Evolutionary conservation across 2,888 invertebrate species (phyloP).

Genomic region (Hydriomena furcata): DNA sequence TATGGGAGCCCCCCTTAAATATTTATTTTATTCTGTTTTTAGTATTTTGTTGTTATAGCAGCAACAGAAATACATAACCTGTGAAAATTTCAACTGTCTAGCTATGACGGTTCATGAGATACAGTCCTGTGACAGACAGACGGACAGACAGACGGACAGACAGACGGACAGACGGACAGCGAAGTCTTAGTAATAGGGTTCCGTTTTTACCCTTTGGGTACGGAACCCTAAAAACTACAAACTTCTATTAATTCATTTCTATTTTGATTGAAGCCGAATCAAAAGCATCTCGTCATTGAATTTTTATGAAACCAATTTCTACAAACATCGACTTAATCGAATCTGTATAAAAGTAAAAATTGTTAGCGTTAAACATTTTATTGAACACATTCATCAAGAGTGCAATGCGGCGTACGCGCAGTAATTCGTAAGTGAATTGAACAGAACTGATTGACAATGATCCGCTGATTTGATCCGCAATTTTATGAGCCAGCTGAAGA

Average conservation of each 20-base stretch:
- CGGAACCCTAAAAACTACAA: not conserved
- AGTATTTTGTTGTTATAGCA: too few species aligned
- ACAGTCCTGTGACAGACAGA: too few species aligned
- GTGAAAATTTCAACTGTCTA: too few species aligned
- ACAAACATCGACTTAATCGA: not conserved
- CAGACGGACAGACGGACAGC: too few species aligned
- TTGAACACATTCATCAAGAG: slow-evolving; percentile 52
- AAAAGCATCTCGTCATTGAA: slow-evolving; percentile 23
- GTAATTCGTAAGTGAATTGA: slow-evolving; percentile 70
- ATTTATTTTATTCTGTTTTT: too few species aligned
- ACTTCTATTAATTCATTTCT: not conserved
- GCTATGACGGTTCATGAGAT: too few species aligned
- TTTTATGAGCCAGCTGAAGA: slow-evolving; percentile 67
- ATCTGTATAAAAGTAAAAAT: slow-evolving; percentile 7
- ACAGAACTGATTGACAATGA: slow-evolving; percentile 72
- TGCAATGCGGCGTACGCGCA: slow-evolving; percentile 66
- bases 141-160: too few species aligned
- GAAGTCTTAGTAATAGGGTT: too few species aligned
- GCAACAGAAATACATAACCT: too few species aligned
- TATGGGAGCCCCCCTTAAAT: too few species aligned
- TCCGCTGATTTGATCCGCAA: slow-evolving; percentile 71
- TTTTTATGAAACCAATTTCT: slow-evolving; percentile 1
- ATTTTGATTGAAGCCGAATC: not conserved
- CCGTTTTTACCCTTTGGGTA: not conserved
- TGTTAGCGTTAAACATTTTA: slow-evolving; percentile 26